These are phyloP conservation scores for Platalea minor DNA, from an alignment of 2,797 vertebrate species.

Conservation along the genomic window DNA sequence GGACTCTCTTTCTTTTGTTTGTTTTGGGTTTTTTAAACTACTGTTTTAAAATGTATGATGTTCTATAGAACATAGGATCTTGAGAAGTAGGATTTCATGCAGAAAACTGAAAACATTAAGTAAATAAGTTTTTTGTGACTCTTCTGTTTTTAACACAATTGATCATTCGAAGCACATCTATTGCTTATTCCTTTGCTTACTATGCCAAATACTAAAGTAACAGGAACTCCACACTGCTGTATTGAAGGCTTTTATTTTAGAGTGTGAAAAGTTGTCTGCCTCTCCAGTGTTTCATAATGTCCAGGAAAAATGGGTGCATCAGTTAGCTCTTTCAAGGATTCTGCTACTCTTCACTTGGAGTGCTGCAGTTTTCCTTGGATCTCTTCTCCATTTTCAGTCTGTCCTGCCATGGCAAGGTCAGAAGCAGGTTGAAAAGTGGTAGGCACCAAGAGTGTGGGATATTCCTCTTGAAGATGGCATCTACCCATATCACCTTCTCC, in stretches of 20 bases:
- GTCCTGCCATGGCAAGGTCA: not conserved
- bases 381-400: not conserved
- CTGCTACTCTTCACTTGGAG: not conserved
- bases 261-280: not conserved
- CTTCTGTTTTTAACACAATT: not conserved
- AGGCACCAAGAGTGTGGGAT: not conserved
- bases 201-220: not conserved
- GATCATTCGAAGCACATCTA: not conserved
- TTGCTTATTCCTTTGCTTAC: not conserved
- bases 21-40: not conserved
- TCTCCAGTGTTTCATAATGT: not conserved
- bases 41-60: not conserved
- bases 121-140: not conserved
- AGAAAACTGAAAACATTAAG: not conserved
- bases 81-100: not conserved
- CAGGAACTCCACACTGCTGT: not conserved
- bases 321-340: not conserved
- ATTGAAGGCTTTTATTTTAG: not conserved
- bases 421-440: not conserved
- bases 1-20: not conserved
- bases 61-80: not conserved
- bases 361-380: not conserved
- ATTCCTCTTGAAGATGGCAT: not conserved
- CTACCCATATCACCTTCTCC: accelerated
- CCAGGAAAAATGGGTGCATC: not conserved